Percentiles rank a stretch among this genome's conserved stretches.
phyloP scores from a whole-genome alignment of 2,797 vertebrate species.

The Sylvia borin region DNA sequence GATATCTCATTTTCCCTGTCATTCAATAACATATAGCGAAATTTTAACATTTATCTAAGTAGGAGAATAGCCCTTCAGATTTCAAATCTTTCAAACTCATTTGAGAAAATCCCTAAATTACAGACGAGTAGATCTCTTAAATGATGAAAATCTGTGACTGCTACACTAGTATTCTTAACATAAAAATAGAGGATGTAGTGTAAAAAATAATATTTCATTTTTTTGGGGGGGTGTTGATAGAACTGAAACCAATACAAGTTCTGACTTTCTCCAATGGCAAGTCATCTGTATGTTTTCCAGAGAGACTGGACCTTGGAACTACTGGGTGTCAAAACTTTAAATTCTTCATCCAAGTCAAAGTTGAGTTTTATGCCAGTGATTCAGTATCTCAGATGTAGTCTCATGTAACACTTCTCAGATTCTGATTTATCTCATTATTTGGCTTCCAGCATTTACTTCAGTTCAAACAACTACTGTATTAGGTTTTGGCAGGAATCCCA shows the following conservation, averaged over 20 bases:
- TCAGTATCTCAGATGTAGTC: neutral
- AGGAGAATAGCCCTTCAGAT: neutral
- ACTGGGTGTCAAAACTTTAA: neutral
- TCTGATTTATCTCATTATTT: neutral
- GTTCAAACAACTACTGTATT: neutral
- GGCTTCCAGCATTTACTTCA: neutral
- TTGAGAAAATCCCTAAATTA: neutral
- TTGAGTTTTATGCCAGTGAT: neutral
- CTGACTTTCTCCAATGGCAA: neutral
- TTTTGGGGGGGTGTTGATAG: neutral
- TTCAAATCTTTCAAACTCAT: neutral
- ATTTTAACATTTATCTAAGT: neutral
- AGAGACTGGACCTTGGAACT: neutral
- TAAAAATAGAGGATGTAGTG: neutral
- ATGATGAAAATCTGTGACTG: neutral
- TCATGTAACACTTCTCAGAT: neutral
- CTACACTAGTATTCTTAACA: neutral
- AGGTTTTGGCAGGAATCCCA: neutral
- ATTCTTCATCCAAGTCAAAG: neutral
- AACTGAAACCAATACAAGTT: neutral
- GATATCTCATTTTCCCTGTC: neutral
- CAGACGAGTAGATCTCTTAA: neutral
- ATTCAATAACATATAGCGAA: neutral
- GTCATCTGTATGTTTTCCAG: neutral
- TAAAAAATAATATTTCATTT: neutral